Evolutionary conservation across 1,140 invertebrate species (phyloP).

Genomic region (Drosophila baimaii): DNA sequence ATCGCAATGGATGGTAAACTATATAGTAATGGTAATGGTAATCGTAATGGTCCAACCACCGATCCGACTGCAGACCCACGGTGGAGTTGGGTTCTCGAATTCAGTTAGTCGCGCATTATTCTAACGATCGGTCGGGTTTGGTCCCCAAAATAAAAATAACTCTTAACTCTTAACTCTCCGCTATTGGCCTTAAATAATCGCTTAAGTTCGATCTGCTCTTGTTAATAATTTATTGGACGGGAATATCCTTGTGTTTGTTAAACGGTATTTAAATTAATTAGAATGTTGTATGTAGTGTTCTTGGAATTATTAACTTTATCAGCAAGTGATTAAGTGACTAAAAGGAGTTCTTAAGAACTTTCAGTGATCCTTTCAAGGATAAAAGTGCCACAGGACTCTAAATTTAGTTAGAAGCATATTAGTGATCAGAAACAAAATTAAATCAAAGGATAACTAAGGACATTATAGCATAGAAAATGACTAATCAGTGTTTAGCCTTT

Average conservation of each 20-base stretch:
- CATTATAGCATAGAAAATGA: background rate
- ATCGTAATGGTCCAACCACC: constrained; percentile 55
- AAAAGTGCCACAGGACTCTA: background rate
- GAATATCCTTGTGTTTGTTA: constrained; percentile 36
- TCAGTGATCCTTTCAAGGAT: background rate
- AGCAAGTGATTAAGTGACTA: background rate
- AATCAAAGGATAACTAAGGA: background rate
- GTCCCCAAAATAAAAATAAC: constrained; percentile 28
- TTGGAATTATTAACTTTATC: background rate
- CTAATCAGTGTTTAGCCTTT: background rate
- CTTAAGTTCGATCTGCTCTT: constrained; percentile 8
- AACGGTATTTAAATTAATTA: constrained; percentile 20
- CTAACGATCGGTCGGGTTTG: constrained; percentile 82
- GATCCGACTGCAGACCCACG: constrained; percentile 61
- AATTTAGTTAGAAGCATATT: too few species aligned
- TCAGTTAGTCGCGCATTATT: constrained; percentile 81
- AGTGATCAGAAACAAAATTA: background rate
- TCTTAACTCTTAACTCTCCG: too few species aligned
- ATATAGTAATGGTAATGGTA: constrained; percentile 54
- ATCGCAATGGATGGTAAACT: constrained; percentile 29
- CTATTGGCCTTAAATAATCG: constrained; percentile 6
- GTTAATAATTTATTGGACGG: background rate
- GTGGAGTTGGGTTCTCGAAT: constrained; percentile 43
- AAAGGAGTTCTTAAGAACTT: background rate
- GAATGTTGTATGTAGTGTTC: background rate